These are phyloP conservation scores for Uromys caudimaculatus DNA, from an alignment of 2,797 vertebrate genomes.

Conservation along the genomic window DNA sequence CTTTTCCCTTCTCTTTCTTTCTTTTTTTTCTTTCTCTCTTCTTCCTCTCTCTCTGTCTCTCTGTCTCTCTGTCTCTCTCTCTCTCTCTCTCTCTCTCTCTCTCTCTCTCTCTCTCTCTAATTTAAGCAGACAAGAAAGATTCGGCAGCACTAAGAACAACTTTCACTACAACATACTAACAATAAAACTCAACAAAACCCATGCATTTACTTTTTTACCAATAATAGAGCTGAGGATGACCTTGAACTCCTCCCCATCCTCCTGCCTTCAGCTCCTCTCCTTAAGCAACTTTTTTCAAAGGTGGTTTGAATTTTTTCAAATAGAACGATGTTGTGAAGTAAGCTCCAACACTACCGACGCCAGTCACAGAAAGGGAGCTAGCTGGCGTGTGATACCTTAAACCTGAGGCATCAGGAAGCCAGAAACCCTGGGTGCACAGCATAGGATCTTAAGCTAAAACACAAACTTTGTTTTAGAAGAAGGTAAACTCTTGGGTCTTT, in stretches of 20 bases:
- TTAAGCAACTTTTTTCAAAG: background rate
- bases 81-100: background rate
- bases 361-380: constrained; percentile 10
- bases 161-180: background rate
- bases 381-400: background rate
- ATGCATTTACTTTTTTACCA: background rate
- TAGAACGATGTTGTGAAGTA: background rate
- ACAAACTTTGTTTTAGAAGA: background rate
- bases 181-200: background rate
- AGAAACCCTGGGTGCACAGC: background rate
- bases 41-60: too few relatives aligned
- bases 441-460: background rate
- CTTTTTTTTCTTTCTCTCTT: too few relatives aligned
- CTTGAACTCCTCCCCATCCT: background rate
- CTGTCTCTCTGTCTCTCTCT: too few relatives aligned
- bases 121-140: background rate
- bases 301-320: background rate
- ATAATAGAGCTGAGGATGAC: background rate
- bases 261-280: background rate
- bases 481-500: background rate
- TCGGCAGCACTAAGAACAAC: background rate
- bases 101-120: too few relatives aligned
- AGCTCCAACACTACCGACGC: background rate
- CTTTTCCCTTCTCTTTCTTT: fast-evolving
- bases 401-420: background rate